Evolutionary conservation across 2,888 invertebrate genomes (phyloP).

Genomic region (Tolmerus cingulatus): DNA sequence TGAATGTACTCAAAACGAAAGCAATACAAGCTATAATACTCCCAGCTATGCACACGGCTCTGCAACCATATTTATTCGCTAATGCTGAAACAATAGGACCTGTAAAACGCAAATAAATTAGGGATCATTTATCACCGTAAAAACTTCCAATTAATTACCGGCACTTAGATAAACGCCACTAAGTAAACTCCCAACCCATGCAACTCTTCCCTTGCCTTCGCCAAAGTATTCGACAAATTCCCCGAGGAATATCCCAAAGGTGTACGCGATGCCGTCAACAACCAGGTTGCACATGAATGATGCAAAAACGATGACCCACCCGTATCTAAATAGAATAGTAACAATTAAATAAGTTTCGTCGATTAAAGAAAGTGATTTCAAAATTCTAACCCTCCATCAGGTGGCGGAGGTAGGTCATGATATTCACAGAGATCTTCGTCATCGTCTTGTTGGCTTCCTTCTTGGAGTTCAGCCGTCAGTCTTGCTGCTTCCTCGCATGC

Average conservation of each 20-base stretch:
- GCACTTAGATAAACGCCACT: constrained; percentile 95
- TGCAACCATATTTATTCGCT: constrained; percentile 95
- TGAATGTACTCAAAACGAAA: constrained; percentile 87
- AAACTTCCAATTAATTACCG: constrained; percentile 65
- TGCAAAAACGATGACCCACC: constrained; percentile 93
- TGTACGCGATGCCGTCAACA: constrained; percentile 98
- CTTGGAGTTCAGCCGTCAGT: constrained; percentile 71
- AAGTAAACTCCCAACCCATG: constrained; percentile 93
- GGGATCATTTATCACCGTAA: background rate
- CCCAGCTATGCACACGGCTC: constrained; percentile 92
- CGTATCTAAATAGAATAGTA: constrained; percentile 68
- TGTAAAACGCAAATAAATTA: constrained; percentile 55
- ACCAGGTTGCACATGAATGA: constrained; percentile 98
- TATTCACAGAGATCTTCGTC: constrained; percentile 75
- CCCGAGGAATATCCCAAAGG: constrained; percentile 91
- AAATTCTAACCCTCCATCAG: constrained; percentile 86
- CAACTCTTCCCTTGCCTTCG: constrained; percentile 85
- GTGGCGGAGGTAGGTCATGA: constrained; percentile 83
- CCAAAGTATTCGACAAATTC: constrained; percentile 83
- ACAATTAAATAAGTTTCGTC: background rate
- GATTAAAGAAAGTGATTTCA: background rate
- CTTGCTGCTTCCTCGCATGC: constrained; percentile 85
- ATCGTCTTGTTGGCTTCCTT: constrained; percentile 66
- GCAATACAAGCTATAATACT: constrained; percentile 84
- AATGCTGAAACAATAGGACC: constrained; percentile 94